Conservation (phyloP, 1,140 invertebrate species). For the Choristoneura fumiferana region DNA sequence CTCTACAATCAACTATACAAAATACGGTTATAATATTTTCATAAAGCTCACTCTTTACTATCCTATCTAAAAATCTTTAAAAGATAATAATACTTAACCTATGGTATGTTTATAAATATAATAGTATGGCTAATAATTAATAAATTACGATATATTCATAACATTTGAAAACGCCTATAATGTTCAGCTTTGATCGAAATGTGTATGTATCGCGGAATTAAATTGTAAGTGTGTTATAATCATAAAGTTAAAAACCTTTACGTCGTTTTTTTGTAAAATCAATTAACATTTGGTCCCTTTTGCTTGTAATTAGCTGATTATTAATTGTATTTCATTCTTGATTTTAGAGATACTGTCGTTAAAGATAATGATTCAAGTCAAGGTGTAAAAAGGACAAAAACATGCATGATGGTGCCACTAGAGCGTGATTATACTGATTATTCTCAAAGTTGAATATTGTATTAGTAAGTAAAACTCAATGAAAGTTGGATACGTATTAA, state of each 20-base stretch:
- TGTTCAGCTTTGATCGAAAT: constrained; percentile 46
- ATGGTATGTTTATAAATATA: constrained; percentile 77
- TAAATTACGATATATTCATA: constrained; percentile 57
- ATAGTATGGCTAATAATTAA: constrained; percentile 72
- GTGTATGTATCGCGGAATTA: constrained; percentile 42
- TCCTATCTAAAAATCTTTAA: constrained; percentile 70
- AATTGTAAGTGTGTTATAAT: constrained; percentile 41
- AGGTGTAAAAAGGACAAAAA: constrained; percentile 49
- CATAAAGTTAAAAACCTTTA: constrained; percentile 8
- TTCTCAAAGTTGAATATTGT: neutral
- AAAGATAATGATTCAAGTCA: constrained; percentile 29
- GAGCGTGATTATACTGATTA: constrained; percentile 22
- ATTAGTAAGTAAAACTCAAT: constrained; percentile 25
- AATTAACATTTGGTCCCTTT: constrained; percentile 74
- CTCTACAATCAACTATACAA: constrained; percentile 48
- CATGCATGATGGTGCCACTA: constrained; percentile 49
- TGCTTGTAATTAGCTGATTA: constrained; percentile 72
- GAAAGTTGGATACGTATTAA: constrained; percentile 43
- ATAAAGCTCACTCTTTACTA: constrained; percentile 75
- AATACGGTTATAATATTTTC: constrained; percentile 50
- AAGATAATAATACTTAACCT: constrained; percentile 72
- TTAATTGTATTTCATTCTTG: constrained; percentile 40
- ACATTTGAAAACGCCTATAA: constrained; percentile 56
- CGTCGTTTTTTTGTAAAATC: constrained; percentile 40
- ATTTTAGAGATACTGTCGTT: constrained; percentile 44